phyloP scores from a whole-genome alignment of 2,797 vertebrate species.

The Tauraco hartlaubi region DNA sequence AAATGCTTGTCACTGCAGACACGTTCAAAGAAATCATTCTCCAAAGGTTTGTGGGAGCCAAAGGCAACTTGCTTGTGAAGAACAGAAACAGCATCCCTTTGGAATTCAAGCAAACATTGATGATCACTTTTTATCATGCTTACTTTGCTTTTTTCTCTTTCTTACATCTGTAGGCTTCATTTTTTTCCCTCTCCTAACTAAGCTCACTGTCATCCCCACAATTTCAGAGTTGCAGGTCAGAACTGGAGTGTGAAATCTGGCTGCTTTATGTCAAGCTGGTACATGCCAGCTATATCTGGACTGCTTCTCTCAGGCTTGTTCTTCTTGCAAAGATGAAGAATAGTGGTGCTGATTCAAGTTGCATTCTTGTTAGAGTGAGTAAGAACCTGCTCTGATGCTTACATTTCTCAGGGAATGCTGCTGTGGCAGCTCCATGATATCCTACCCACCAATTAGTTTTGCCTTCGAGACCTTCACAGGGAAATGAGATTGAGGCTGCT shows the following conservation, averaged over 20 bases:
- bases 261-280: neutral
- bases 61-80: neutral
- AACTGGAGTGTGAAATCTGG: neutral
- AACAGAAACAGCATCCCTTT: neutral
- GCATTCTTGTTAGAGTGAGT: neutral
- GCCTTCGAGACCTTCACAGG: neutral
- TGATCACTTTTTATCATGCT: neutral
- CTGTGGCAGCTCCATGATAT: neutral
- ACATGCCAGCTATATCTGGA: neutral
- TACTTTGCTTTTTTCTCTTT: neutral
- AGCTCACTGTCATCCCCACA: neutral
- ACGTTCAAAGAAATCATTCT: neutral
- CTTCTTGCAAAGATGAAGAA: neutral
- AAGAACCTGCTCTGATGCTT: neutral
- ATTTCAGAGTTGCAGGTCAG: neutral
- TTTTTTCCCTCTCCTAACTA: neutral
- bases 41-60: neutral
- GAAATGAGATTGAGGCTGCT: neutral
- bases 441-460: neutral
- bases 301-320: neutral
- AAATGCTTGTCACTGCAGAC: neutral
- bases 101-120: neutral
- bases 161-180: neutral
- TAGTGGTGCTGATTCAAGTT: neutral
- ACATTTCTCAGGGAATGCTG: neutral